Base-by-base conservation (phyloP, 2,797 vertebrate species). In the Scarus forsteni region DNA sequence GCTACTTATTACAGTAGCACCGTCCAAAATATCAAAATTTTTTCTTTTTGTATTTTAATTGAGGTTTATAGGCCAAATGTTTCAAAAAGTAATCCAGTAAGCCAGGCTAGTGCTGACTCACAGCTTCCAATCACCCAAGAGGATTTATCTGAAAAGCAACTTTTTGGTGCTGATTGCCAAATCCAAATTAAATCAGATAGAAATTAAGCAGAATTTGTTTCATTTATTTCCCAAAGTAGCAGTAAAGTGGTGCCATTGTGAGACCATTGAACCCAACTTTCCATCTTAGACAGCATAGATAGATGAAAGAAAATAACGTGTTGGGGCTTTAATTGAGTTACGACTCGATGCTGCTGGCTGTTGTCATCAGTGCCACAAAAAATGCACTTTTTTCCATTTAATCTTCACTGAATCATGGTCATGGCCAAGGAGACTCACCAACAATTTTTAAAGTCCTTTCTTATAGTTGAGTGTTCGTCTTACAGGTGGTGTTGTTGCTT, bases 41-140 rank as follows among this genome's bases (percentile, higher is more conserved):
- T 6, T 62, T 56, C 18, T 19, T 56, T 39, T 46, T 65, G 58
- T 15, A 57, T 50, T 66, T 53, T 76, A 12, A 67, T 77, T 64
- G 69, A 61, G 73, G 68, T 86, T 88, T 84, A 74, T 81, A 84
- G 75, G 72, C 58, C 67, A 86, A 69, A 69, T 70, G 36, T 78
- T 71, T 80, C 46, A 63, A 61, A 78, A 48, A 78, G 54, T 80
- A 75, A 87, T 80, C 79, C 70, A 59, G 64, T 84, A 84, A 86
- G 59, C 67, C 67, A 74, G 46, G 60, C 64, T 58, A 72, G 66
- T 73, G 65, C 75, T 75, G 64, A 73, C 58, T 76, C 68, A 66
- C 53, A 46, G 60, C 65, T 79, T 56, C 50, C 83, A 75, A 80
- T 74, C 49, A 61, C 61, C 63, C 53, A 38, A 73, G 43, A 58